phyloP scores from a whole-genome alignment of 2,888 invertebrate genomes.

The Nephrotoma guestfalica region DNA sequence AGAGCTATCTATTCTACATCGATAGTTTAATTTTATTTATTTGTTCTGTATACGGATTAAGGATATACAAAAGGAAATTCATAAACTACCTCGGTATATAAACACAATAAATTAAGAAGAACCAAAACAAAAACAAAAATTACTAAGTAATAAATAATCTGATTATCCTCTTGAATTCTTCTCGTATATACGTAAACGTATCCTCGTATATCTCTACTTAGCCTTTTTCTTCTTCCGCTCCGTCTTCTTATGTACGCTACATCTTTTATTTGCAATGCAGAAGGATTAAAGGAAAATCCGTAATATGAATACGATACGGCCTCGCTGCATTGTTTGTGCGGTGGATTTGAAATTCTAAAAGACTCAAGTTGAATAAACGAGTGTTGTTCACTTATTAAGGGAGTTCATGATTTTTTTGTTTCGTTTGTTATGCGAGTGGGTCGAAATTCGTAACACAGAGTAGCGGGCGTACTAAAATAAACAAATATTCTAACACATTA shows the following conservation, averaged over 20 bases:
- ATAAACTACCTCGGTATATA: not conserved
- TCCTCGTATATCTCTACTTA: not conserved
- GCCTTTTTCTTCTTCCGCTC: not conserved
- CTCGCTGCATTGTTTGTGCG: too few species aligned
- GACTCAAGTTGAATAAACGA: too few species aligned
- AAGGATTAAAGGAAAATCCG: not conserved
- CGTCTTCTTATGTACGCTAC: not conserved
- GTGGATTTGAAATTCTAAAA: too few species aligned
- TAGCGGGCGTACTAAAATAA: too few species aligned
- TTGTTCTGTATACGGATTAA: not conserved
- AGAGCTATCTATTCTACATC: not conserved
- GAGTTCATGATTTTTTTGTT: too few species aligned
- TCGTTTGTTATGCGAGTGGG: too few species aligned
- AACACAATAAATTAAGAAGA: not conserved
- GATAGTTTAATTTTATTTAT: not conserved
- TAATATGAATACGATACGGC: too few species aligned
- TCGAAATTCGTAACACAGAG: too few species aligned
- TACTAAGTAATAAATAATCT: not conserved
- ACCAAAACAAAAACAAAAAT: not conserved
- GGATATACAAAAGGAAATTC: not conserved
- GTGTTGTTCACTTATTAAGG: too few species aligned
- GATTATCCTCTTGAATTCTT: not conserved
- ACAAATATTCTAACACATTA: too few species aligned
- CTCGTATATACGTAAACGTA: not conserved
- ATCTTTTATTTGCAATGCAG: not conserved